Evolutionary conservation across 2,113 vertebrate genomes (phyloP), one percentile per base, ranked within the genome.

Genomic region (Sitta europaea): DNA sequence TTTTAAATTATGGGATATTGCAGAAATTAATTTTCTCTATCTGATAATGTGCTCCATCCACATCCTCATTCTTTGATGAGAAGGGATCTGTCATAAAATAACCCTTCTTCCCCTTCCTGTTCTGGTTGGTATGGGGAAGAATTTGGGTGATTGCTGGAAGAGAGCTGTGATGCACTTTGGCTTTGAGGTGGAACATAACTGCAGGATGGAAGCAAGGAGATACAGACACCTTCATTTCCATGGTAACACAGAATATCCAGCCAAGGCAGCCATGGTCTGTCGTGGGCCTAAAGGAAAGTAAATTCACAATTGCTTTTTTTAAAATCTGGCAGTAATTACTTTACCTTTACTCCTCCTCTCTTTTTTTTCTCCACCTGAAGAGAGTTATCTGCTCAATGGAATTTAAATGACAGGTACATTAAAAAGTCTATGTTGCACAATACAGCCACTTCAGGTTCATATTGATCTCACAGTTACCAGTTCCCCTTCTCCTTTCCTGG

Each of bases 401-500:
- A 31, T 86, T 92, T 94, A 62, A 92, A 43, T 63, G 40, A 67
- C n/a, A 83, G 47, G 21, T 58, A 19, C 8, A 3, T 55, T 59
- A 51, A 87, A 94, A 90, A 42, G 12, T 47, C 33, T 38, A 3
- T 73, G 6, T 79, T 93, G 92, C 43, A 71, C 43, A 76, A 4
- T 20, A 29, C 63, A 67, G 35, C 31, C 63, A 47, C 36, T 79
- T 79, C 28, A 21, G 25, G n/a, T 51, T 87, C 42, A 12, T 38
- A 48, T 4, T 77, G 55, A 48, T 63, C 53, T 88, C 71, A 42
- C 19, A 76, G 59, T 77, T 74, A 29, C 31, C 82, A 77, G 31
- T 94, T 90, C 79, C 40, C 91, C 78, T 96, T 95, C 81, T 61
- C 29, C 81, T 88, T 85, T 94, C 81, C 77, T 85, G 57, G 57